Conservation (phyloP, 2,888 invertebrate species). For the Endotricha flammealis region DNA sequence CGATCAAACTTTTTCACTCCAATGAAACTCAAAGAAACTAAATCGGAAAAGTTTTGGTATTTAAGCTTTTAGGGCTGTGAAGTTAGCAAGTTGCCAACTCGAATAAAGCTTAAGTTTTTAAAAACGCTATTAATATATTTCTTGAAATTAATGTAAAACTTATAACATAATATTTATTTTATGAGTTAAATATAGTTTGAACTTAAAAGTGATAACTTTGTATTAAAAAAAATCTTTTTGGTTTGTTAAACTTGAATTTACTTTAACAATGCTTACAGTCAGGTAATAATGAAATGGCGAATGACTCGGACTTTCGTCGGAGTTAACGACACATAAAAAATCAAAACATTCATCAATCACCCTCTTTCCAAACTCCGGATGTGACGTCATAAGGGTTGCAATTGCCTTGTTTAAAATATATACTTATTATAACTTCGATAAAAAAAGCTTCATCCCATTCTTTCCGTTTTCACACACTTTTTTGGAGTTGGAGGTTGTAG, state of each 20-base stretch:
- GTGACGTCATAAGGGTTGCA: slow-evolving; percentile 11
- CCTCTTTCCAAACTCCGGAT: slow-evolving; percentile 14
- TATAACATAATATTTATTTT: no score
- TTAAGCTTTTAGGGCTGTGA: slow-evolving; percentile 22
- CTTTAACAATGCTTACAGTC: no score
- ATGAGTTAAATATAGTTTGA: no score
- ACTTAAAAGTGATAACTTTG: no score
- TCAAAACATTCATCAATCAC: slow-evolving; percentile 23
- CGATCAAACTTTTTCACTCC: slow-evolving; percentile 21
- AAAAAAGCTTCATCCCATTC: no score
- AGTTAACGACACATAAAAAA: slow-evolving; percentile 19
- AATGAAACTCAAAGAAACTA: slow-evolving; percentile 25
- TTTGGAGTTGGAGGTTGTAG: no score
- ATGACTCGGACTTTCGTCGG: slow-evolving; percentile 6
- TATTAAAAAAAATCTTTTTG: no score
- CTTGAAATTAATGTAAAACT: no score
- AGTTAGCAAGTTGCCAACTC: slow-evolving; percentile 19
- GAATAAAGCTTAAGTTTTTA: slow-evolving; percentile 18
- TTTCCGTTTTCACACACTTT: no score
- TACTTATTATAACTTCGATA: no score
- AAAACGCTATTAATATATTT: slow-evolving; percentile 9
- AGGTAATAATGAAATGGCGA: slow-evolving; percentile 5
- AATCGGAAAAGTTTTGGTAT: slow-evolving; percentile 27
- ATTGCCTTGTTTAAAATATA: slow-evolving; percentile 8
- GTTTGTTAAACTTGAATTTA: no score